Evolutionary conservation across 2,113 vertebrate genomes (phyloP), one percentile per base, ranked within the genome.

Genomic region (Pimephales promelas): DNA sequence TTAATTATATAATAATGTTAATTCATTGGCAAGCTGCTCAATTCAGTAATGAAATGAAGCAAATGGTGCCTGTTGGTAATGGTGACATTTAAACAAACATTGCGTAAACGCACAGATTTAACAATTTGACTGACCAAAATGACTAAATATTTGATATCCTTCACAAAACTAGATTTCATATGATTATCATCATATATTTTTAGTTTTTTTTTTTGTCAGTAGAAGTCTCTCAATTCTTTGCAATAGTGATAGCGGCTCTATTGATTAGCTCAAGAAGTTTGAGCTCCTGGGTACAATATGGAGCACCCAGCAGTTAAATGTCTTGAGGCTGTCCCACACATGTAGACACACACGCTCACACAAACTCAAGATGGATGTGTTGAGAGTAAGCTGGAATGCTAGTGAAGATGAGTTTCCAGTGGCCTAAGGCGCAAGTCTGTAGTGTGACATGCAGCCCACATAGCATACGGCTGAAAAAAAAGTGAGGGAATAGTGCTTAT

Each of bases 321-420:
- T 64, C 77, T 40, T 64, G 59, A 66, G 59, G 59, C 77, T 49
- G 40, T 66, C 20, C 77, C 59, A 66, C 59, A 79, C 59, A 66
- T 28, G 20, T 16, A 77, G 24, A 77, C 54, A 16, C 22, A 14
- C 76, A 11, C 10, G 31, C 59, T 36, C 34, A 24, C 54, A 22
- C 7, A 40, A 24, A 78, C 31, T n/a, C 75, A 79, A 62, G 77
- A 79, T 62, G 77, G 26, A 79, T 79, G 77, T 47, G 72, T 45
- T 47, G 40, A 64, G 59, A 66, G 59, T 79, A 66, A 49, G 52
- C 74, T 4, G 74, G 74, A 77, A 77, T 59, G 59, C 77, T 49
- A 10, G 47, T 75, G 59, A 79, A 79, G 77, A 79, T 49, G 59
- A 49, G 59, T 79, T 79, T 79, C 76, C 45, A 64, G 77, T 26